Base-by-base conservation (phyloP, 1,140 invertebrate genomes). In the Drosophila azteca region DNA sequence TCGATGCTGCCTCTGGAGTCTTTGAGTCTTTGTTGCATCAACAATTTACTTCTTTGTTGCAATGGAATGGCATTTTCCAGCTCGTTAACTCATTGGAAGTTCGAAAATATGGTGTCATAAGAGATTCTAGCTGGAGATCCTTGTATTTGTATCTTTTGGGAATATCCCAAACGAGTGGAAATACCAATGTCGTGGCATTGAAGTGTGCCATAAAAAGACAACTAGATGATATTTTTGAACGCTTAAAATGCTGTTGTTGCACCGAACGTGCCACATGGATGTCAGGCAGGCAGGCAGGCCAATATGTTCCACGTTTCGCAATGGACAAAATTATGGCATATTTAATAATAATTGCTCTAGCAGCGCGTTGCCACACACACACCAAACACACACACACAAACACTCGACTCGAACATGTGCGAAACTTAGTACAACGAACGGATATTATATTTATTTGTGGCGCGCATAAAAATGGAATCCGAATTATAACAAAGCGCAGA, bases 401-500 rank as follows among this genome's bases (percentile, higher is more conserved):
- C 17, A 20, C 17, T 20, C 17, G 17, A n/a, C n/a, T 75, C 31
- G 11, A 52, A 82, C 78, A 87, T 85, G 71, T 73, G 79, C 55
- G 17, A 64, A 74, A 58, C 50, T 44, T 24, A 69, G 24, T 44
- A 39, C 35, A 13, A 1, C 1, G 9, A 11, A 39, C 35, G 35
- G 31, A 39, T 13, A 39, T 39, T 39, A 46, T 50, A 22, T 63
- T 50, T 39, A 39, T 39, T 46, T 54, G 8, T 61, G 54, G 41
- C 31, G 35, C 41, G 50, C 41, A 66, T 53, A 39, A 50, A 69
- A 39, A 63, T 44, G 51, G 76, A 80, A 80, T 71, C 50, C 50
- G 66, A 73, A 79, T 79, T 79, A 75, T 81, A 77, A 64, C 64
- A 60, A 66, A 68, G 31, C 29, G 39, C 15, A 44, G 35, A 59